Percentiles rank a stretch among this genome's conserved stretches.
Evolutionary conservation across 1,140 invertebrate genomes (phyloP).

Genomic region (Agrypnia vestita): DNA sequence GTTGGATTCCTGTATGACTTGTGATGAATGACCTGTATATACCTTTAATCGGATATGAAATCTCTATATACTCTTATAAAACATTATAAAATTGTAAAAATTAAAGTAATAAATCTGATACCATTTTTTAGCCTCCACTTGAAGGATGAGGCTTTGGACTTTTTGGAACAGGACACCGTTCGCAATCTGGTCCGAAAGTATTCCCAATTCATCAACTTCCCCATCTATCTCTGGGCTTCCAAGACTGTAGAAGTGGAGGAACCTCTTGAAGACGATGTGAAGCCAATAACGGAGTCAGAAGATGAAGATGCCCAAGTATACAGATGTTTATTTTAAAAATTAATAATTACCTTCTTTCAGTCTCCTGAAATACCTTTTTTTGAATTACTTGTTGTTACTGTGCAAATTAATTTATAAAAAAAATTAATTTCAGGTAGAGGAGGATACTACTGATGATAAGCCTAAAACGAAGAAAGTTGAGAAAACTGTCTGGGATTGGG

Average conservation of each 20-base stretch:
- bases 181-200: conserved; percentile 96
- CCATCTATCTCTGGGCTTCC: conserved; percentile 96
- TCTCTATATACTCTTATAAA: no score
- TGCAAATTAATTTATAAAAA: no score
- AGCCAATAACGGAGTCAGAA: conserved; percentile 74
- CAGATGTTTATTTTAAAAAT: no score
- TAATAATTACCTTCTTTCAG: no score
- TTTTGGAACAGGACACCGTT: conserved; percentile 93
- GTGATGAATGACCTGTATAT: no score
- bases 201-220: conserved; percentile 99
- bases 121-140: conserved; percentile 82
- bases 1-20: no score
- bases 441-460: conserved; percentile 84
- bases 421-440: no score
- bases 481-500: conserved; percentile 99
- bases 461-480: conserved; percentile 94
- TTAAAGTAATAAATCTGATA: neutral
- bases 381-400: no score
- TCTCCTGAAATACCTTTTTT: no score
- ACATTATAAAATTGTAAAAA: no score
- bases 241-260: conserved; percentile 93
- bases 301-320: conserved; percentile 78
- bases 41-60: no score
- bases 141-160: conserved; percentile 98
- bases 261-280: conserved; percentile 72